These are phyloP conservation scores for Erpetoichthys calabaricus DNA, from an alignment of 2,797 vertebrate species.

Conservation along the genomic window DNA sequence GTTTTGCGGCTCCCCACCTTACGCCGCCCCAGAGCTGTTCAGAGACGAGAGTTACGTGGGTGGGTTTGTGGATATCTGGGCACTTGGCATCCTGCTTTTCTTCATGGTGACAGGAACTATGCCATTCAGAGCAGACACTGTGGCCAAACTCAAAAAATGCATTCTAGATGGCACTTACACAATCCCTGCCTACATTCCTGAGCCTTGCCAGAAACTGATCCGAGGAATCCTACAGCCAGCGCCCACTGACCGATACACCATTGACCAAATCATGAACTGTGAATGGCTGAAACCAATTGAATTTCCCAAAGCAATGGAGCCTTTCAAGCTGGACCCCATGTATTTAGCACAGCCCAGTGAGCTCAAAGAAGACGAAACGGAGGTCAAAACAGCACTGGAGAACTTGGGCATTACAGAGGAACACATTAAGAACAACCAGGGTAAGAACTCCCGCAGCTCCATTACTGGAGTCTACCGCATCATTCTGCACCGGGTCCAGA, in stretches of 20 bases:
- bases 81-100: constrained; percentile 83
- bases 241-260: constrained; percentile 60
- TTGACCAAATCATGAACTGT: constrained; percentile 75
- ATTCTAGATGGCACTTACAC: constrained; percentile 76
- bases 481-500: constrained; percentile 75
- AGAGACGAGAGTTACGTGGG: constrained; percentile 79
- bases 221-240: constrained; percentile 68
- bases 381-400: constrained; percentile 66
- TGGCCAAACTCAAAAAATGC: constrained; percentile 83
- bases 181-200: constrained; percentile 62
- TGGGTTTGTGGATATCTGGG: constrained; percentile 82
- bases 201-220: constrained; percentile 74
- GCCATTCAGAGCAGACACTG: constrained; percentile 89
- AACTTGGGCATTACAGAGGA: constrained; percentile 74
- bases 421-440: constrained; percentile 78
- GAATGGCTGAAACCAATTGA: constrained; percentile 81
- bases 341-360: constrained; percentile 55
- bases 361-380: constrained; percentile 67
- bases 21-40: constrained; percentile 87
- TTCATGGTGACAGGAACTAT: constrained; percentile 82
- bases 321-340: constrained; percentile 74
- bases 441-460: constrained; percentile 73
- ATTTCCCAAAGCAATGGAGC: constrained; percentile 65
- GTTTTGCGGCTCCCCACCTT: constrained; percentile 91
- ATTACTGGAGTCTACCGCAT: constrained; percentile 85